These are phyloP conservation scores for Bucco capensis DNA, from an alignment of 2,113 vertebrate species.

Conservation along the genomic window DNA sequence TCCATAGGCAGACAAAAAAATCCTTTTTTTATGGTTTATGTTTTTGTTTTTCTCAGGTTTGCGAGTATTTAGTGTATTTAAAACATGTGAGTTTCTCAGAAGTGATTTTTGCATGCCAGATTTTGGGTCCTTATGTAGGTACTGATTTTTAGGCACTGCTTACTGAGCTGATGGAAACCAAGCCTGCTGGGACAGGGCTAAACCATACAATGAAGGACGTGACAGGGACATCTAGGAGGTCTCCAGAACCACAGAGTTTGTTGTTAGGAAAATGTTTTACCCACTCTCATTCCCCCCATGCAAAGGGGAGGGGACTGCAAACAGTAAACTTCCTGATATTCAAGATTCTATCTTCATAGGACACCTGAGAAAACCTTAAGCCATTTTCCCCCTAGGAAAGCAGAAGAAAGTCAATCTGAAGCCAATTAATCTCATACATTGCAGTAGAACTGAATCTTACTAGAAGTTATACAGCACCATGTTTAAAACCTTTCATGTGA, in stretches of 20 bases:
- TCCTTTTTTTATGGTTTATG: not conserved
- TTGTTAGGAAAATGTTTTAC: not conserved
- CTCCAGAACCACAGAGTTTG: not conserved
- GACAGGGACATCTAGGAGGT: not conserved
- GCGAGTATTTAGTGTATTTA: not conserved
- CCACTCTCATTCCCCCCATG: not conserved
- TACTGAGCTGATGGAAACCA: not conserved
- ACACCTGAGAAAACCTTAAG: not conserved
- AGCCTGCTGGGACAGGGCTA: not conserved
- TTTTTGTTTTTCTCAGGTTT: conserved; percentile 14
- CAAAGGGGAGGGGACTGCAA: not conserved
- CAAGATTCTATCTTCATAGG: not conserved
- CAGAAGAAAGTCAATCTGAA: not conserved
- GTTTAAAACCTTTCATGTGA: not conserved
- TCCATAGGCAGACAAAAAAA: not conserved
- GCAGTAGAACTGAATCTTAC: not conserved
- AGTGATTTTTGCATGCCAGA: not conserved
- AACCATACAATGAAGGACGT: not conserved
- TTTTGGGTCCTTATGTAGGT: not conserved
- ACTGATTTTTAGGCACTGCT: not conserved
- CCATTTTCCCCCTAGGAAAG: not conserved
- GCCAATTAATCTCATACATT: not conserved
- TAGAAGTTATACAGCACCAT: not conserved
- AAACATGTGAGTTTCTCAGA: not conserved
- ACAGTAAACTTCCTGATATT: not conserved